A percentile compares a stretch with the other conserved stretches of the same genome.
These are phyloP conservation scores for Danaus melanippus DNA, from an alignment of 1,140 invertebrate genomes.

Conservation along the genomic window DNA sequence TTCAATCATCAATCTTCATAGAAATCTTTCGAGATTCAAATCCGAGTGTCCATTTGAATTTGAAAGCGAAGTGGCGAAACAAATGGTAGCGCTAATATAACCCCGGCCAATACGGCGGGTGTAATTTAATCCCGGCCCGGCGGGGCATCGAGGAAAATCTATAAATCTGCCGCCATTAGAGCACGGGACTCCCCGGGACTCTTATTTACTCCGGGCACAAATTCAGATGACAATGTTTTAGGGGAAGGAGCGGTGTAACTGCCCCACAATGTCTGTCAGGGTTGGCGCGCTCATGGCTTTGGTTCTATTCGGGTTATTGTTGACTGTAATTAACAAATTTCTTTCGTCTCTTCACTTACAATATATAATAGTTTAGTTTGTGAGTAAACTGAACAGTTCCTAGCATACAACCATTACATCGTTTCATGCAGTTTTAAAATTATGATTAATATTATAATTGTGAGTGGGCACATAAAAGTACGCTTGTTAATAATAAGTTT, in stretches of 20 bases:
- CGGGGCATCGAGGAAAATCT: conserved; percentile 67
- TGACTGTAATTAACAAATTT: no score
- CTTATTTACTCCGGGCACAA: conserved; percentile 70
- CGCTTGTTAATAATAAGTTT: no score
- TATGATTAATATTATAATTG: no score
- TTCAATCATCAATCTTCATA: no score
- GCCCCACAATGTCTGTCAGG: conserved; percentile 43
- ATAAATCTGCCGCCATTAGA: conserved; percentile 71
- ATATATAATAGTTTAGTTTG: no score
- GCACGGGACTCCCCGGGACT: conserved; percentile 59
- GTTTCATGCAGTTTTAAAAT: no score
- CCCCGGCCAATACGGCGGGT: conserved; percentile 58
- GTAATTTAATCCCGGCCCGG: conserved; percentile 64
- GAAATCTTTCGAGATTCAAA: conserved; percentile 7
- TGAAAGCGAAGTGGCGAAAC: conserved; percentile 41
- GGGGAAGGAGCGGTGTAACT: conserved; percentile 65
- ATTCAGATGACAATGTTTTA: conserved; percentile 72
- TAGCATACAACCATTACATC: no score
- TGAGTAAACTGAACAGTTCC: no score
- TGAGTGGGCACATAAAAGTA: no score
- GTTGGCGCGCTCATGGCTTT: conserved; percentile 25
- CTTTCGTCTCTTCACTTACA: no score
- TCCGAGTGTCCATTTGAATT: conserved; percentile 40
- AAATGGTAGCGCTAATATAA: conserved; percentile 66
- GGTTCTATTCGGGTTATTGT: neutral